Evolutionary conservation across 2,113 vertebrate genomes (phyloP).

Genomic region (Centropristis striata): DNA sequence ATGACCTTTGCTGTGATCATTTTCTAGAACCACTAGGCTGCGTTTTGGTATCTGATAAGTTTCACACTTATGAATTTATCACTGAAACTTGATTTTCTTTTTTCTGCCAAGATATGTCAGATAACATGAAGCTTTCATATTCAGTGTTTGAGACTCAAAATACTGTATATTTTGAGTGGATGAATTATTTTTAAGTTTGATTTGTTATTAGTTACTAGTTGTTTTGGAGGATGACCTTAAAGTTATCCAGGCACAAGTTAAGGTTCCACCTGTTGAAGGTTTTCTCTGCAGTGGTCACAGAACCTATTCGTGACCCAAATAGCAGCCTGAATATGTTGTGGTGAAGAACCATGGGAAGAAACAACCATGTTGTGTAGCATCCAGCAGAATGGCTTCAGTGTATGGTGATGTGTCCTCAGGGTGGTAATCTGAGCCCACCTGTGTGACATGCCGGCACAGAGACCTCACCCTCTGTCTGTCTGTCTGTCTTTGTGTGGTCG

Average conservation of each 20-base stretch:
- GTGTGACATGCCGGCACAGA: slow-evolving; percentile 58
- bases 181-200: background rate
- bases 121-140: background rate
- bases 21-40: background rate
- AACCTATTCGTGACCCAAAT: background rate
- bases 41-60: background rate
- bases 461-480: slow-evolving; percentile 13
- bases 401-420: slow-evolving; percentile 35
- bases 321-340: background rate
- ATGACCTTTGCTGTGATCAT: background rate
- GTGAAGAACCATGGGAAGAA: slow-evolving; percentile 6
- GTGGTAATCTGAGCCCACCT: slow-evolving; percentile 65
- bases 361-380: slow-evolving; percentile 4
- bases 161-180: background rate
- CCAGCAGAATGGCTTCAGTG: slow-evolving; percentile 28
- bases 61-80: background rate
- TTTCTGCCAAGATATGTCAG: background rate
- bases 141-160: background rate
- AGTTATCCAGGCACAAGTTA: background rate
- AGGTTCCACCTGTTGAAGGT: background rate
- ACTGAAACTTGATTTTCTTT: background rate
- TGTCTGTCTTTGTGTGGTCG: slow-evolving; percentile 11
- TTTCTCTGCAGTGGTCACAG: background rate
- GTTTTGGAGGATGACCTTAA: background rate
- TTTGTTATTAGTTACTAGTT: background rate